Evolutionary conservation across 2,797 vertebrate species (phyloP).

Genomic region (Channa striata): DNA sequence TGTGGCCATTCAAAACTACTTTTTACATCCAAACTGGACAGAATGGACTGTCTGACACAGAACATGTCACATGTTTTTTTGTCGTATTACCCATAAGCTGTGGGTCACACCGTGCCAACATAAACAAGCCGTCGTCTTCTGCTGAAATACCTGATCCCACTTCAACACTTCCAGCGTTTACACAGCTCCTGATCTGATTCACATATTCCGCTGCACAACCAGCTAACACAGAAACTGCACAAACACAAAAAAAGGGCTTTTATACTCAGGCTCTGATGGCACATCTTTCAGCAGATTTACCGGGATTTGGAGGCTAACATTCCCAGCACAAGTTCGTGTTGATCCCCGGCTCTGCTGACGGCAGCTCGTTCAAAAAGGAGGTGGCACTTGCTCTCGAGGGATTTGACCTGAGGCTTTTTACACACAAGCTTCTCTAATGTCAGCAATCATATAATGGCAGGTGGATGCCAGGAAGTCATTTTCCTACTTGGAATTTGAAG

Average conservation of each 20-base stretch:
- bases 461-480: not conserved
- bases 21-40: too few relatives aligned
- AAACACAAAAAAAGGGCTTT: not conserved
- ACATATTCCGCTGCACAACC: not conserved
- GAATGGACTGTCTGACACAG: too few relatives aligned
- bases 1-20: too few relatives aligned
- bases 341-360: conserved; percentile 16
- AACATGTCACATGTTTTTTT: too few relatives aligned
- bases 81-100: too few relatives aligned
- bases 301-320: not conserved
- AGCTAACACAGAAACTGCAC: too few relatives aligned
- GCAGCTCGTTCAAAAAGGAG: conserved; percentile 1
- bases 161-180: too few relatives aligned
- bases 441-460: not conserved
- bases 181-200: not conserved
- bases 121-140: too few relatives aligned
- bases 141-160: too few relatives aligned
- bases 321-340: conserved; percentile 10
- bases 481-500: not conserved
- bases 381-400: not conserved
- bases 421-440: not conserved
- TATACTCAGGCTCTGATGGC: not conserved
- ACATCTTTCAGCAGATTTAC: not conserved
- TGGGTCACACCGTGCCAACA: too few relatives aligned
- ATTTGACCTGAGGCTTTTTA: conserved; percentile 3